These are phyloP conservation scores for Melieria omissa DNA, from an alignment of 2,888 invertebrate genomes.

Conservation along the genomic window DNA sequence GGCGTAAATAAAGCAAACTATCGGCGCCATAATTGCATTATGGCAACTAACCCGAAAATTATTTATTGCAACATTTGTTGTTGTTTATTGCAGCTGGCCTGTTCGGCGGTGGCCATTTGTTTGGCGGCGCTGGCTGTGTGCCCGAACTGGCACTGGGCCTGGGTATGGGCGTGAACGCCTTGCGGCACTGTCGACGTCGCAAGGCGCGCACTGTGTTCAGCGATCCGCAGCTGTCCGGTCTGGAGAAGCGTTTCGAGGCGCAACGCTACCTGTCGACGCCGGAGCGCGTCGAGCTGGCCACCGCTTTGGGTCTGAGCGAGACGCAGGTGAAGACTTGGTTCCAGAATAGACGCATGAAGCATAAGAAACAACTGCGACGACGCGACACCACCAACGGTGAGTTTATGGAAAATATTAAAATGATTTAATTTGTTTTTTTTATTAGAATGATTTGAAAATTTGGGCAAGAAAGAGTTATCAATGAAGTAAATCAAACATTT, in stretches of 20 bases:
- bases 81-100: constrained; percentile 56
- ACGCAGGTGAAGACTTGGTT: constrained; percentile 99
- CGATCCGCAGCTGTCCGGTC: constrained; percentile 83
- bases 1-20: constrained; percentile 41
- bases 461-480: too few species aligned
- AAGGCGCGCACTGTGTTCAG: constrained; percentile 96
- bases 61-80: not conserved
- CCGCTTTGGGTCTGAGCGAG: constrained; percentile 91
- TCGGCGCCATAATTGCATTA: constrained; percentile 26
- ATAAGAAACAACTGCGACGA: constrained; percentile 84
- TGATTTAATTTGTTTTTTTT: too few species aligned
- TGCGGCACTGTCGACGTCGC: constrained; percentile 93
- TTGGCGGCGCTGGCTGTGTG: constrained; percentile 62
- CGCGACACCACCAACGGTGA: constrained; percentile 65
- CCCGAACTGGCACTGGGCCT: constrained; percentile 66
- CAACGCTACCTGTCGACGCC: constrained; percentile 96
- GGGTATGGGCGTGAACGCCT: constrained; percentile 71
- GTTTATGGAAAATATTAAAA: constrained; percentile 38
- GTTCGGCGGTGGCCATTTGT: constrained; percentile 65
- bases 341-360: constrained; percentile 96
- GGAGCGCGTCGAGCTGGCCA: constrained; percentile 93
- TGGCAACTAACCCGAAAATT: constrained; percentile 10
- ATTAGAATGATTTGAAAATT: too few species aligned
- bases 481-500: too few species aligned
- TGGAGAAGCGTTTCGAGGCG: constrained; percentile 94